Conservation (phyloP, 2,113 vertebrate species). For the Centropristis striata region DNA sequence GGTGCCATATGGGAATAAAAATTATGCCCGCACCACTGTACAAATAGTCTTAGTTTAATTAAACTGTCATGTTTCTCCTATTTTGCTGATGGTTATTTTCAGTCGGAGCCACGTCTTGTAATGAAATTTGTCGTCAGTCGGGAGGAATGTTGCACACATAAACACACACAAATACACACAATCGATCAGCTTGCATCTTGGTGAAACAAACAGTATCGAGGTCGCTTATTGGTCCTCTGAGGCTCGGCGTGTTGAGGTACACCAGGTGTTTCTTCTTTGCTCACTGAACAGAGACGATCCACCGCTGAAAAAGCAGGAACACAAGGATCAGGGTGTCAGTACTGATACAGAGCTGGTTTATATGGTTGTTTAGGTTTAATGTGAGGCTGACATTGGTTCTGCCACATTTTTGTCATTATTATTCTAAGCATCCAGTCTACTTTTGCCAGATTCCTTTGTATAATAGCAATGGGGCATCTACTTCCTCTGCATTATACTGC, state of each 20-base stretch:
- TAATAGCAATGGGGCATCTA: no score
- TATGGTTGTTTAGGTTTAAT: no score
- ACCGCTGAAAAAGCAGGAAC: rapidly evolving
- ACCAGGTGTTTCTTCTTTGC: slow-evolving; percentile 12
- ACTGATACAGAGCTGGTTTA: not conserved
- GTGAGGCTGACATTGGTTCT: no score
- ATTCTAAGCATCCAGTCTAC: no score
- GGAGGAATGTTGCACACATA: slow-evolving; percentile 7
- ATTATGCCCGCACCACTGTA: slow-evolving; percentile 27
- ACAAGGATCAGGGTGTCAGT: not conserved
- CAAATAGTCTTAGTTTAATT: slow-evolving; percentile 70
- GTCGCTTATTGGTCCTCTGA: slow-evolving; percentile 28
- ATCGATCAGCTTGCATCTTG: slow-evolving; percentile 7
- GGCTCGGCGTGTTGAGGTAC: not conserved
- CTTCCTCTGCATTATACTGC: no score
- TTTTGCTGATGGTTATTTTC: slow-evolving; percentile 69
- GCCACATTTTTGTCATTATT: no score
- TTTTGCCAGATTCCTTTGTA: no score
- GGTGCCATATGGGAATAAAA: slow-evolving; percentile 53
- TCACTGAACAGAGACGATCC: not conserved
- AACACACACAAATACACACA: not conserved
- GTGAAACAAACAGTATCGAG: slow-evolving; percentile 22
- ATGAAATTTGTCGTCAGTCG: slow-evolving; percentile 47
- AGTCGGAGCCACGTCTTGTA: slow-evolving; percentile 41
- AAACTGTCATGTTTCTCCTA: slow-evolving; percentile 72